phyloP scores from a whole-genome alignment of 2,888 invertebrate species.

The Isotomurus palustris region DNA sequence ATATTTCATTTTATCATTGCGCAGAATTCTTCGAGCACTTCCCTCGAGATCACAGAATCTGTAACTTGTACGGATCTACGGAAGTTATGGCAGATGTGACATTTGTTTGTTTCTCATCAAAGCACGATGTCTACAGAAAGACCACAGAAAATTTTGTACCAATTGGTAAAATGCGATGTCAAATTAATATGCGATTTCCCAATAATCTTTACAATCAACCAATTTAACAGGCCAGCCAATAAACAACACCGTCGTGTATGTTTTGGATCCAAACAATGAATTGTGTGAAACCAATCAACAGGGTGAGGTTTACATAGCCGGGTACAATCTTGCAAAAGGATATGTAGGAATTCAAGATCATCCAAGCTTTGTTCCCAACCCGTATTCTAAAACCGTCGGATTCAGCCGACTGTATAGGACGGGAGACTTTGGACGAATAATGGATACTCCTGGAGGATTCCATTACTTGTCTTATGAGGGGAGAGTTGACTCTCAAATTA shows the following conservation, averaged over 20 bases:
- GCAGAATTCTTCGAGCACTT: slow-evolving; percentile 58
- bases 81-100: slow-evolving; percentile 91
- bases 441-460: slow-evolving; percentile 20
- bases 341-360: slow-evolving; percentile 42
- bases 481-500: slow-evolving; percentile 72
- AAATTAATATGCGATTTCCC: slow-evolving; percentile 17
- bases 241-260: slow-evolving; percentile 74
- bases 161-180: slow-evolving; percentile 64
- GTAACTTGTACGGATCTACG: slow-evolving; percentile 85
- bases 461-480: slow-evolving; percentile 30
- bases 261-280: slow-evolving; percentile 65
- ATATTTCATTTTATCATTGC: not conserved
- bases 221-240: slow-evolving; percentile 62
- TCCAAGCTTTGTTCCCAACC: slow-evolving; percentile 44
- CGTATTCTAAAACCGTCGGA: slow-evolving; percentile 22
- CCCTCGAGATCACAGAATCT: slow-evolving; percentile 57
- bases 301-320: slow-evolving; percentile 45
- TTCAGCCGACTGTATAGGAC: slow-evolving; percentile 28
- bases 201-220: not conserved
- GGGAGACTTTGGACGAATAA: slow-evolving; percentile 40
- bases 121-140: slow-evolving; percentile 55
- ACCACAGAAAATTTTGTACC: slow-evolving; percentile 62
- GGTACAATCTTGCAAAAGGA: slow-evolving; percentile 41
- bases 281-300: slow-evolving; percentile 64
- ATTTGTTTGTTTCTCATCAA: slow-evolving; percentile 62